Evolutionary conservation across 2,888 invertebrate genomes (phyloP).

Genomic region (Lepidocyrtoides sp.): DNA sequence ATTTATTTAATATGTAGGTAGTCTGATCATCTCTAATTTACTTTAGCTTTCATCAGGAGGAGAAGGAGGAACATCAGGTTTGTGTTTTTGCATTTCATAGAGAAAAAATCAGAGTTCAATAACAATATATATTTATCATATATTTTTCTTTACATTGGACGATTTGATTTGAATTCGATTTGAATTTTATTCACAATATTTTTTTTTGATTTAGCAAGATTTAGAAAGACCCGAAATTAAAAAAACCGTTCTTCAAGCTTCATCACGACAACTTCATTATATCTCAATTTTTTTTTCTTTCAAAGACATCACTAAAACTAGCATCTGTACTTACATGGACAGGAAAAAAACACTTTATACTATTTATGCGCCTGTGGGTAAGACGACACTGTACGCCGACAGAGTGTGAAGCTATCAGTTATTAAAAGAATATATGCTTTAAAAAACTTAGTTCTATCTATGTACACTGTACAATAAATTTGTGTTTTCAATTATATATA

Average conservation of each 20-base stretch:
- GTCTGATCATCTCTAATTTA: conserved; percentile 40
- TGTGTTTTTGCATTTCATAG: background rate
- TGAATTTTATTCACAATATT: conserved; percentile 27
- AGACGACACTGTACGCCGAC: conserved; percentile 33
- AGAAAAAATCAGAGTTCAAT: background rate
- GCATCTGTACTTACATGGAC: conserved; percentile 1
- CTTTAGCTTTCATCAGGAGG: conserved; percentile 27
- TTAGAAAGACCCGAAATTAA: conserved; percentile 74
- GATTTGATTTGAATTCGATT: conserved; percentile 70
- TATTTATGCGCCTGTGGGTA: conserved; percentile 23
- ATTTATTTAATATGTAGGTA: background rate
- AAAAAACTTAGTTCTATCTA: conserved; percentile 1
- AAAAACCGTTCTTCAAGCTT: conserved; percentile 32
- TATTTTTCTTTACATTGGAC: conserved; percentile 58
- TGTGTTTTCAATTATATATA: background rate
- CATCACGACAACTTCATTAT: background rate
- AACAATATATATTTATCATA: conserved; percentile 41
- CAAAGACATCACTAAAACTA: conserved; percentile 15
- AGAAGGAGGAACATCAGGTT: conserved; percentile 59
- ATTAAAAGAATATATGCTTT: conserved; percentile 47
- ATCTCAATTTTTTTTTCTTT: background rate
- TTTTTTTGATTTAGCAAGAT: conserved; percentile 44
- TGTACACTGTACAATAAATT: conserved; percentile 50
- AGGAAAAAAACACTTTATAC: background rate
- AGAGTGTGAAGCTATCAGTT: conserved; percentile 41